Evolutionary conservation across 2,797 vertebrate species (phyloP).

Genomic region (Sebastes aleutianus): DNA sequence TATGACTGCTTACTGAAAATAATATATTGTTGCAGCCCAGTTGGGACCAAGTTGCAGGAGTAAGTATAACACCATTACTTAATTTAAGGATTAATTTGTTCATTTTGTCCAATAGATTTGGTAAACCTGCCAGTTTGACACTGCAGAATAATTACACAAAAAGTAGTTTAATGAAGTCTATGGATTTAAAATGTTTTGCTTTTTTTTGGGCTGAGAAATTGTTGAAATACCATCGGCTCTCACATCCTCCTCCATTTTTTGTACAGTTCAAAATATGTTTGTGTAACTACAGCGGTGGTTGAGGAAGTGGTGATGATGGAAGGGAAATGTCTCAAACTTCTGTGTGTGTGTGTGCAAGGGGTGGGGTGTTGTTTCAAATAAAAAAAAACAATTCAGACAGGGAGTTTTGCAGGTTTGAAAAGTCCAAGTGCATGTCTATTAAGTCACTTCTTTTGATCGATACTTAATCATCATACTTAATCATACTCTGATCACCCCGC

Average conservation of each 20-base stretch:
- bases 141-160: background rate
- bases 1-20: too few relatives aligned
- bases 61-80: background rate
- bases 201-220: background rate
- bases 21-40: background rate
- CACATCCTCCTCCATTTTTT: background rate
- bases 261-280: background rate
- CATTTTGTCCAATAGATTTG: background rate
- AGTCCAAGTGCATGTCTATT: background rate
- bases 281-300: background rate
- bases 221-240: background rate
- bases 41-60: background rate
- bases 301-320: background rate
- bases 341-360: background rate
- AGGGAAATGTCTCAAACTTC: background rate
- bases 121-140: background rate
- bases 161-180: background rate
- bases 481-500: too few relatives aligned
- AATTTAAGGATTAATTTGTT: background rate
- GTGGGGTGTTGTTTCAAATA: background rate
- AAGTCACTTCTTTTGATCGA: background rate
- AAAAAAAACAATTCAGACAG: background rate
- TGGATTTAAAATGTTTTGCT: background rate
- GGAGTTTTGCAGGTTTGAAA: background rate
- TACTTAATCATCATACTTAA: background rate